phyloP scores from a whole-genome alignment of 1,140 invertebrate genomes.

The Charaxes varanes region DNA sequence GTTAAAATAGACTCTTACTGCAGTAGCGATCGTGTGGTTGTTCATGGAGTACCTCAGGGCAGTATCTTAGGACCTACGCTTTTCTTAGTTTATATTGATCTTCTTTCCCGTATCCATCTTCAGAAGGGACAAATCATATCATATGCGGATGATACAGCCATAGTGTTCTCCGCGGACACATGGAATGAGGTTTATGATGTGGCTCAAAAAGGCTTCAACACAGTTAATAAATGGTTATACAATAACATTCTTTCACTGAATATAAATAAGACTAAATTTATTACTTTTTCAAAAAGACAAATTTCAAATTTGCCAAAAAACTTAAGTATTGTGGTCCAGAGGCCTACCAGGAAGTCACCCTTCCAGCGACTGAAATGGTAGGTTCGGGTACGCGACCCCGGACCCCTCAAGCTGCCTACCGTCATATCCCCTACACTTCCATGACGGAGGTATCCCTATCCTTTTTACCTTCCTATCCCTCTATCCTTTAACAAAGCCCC shows the following conservation, averaged over 20 bases:
- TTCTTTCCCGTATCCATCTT: too few relatives aligned
- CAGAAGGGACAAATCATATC: neutral
- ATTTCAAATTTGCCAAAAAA: too few relatives aligned
- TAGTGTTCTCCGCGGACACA: neutral
- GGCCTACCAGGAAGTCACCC: too few relatives aligned
- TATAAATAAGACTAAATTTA: neutral
- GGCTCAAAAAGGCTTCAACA: neutral
- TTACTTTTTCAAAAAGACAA: slow-evolving; percentile 1
- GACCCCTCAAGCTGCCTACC: too few relatives aligned
- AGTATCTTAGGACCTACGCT: neutral
- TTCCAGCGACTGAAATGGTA: too few relatives aligned
- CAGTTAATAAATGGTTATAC: neutral
- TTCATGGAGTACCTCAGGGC: neutral
- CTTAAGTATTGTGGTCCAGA: too few relatives aligned
- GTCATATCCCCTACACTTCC: too few relatives aligned
- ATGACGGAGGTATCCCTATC: too few relatives aligned
- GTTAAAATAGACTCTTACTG: neutral
- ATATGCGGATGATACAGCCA: slow-evolving; percentile 14
- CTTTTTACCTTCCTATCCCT: too few relatives aligned
- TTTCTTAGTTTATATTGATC: neutral
- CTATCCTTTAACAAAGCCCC: too few relatives aligned
- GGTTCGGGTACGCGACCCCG: too few relatives aligned
- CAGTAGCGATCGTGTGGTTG: neutral
- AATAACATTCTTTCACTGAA: slow-evolving; percentile 1
- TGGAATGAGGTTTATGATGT: neutral